Base-by-base conservation (phyloP, 1,140 invertebrate genomes). In the Tachypleus tridentatus region DNA sequence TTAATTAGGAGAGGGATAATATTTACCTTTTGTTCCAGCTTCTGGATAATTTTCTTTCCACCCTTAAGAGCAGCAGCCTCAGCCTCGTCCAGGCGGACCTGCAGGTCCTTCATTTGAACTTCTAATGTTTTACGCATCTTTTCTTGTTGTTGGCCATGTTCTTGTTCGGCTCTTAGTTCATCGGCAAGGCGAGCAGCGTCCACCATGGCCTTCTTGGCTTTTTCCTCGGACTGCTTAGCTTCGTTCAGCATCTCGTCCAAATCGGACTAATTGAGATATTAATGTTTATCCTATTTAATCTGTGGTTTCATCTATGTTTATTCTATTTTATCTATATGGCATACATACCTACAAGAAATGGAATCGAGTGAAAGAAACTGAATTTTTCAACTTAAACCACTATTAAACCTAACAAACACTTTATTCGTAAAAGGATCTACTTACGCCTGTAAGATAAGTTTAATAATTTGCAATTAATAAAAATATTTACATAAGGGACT, bases 121-220 rank as follows among this genome's bases (percentile, higher is more conserved):
- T 99, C 97, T 63, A 98, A 84, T 60, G 88, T 87, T 82, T 98
- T 98, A 77, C 96, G 89, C 75, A 97, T 83, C 82, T 98, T 98
- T 83, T 99, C 96, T 78, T 97, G 91, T 71, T 92, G 93, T 77
- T 93, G 87, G 71, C 93, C 91, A 79, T 98, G 95, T 76, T 98
- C 96, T 80, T 99, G 96, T 83, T 99, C 97, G 69, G 94, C 93
- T 76, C 95, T 85, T 71, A 99, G 87, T 78, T 99, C 96, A 78
- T 99, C 97, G 69, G 95, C 94, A 71, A 99, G 83, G 76, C 94
- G 85, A 70, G 94, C 91, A 70, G 95, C 93, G 79, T 99, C 97
- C 71, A 96, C 92, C 88, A 96, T 93, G 49, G 95, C 91, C 82
- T 97, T 94, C 87, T 97, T 97, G 68, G 91, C 91, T 82, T 96